Percentiles rank a stretch among this genome's conserved stretches.
Conservation (phyloP, 2,888 invertebrate species). For the Oegoconia quadripuncta region DNA sequence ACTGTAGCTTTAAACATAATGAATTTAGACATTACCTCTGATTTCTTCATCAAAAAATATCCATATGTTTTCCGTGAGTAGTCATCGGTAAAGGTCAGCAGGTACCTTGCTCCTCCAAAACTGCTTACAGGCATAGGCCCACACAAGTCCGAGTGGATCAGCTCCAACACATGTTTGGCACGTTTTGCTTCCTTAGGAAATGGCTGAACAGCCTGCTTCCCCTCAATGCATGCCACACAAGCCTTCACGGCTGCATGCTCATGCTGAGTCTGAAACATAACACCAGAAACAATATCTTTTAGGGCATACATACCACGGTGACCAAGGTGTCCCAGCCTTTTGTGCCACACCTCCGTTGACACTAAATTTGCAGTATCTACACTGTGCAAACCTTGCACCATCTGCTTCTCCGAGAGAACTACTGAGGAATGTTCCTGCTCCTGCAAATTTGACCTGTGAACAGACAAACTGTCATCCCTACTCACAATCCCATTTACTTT, state of each 20-base stretch:
- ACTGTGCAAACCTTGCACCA: too few relatives aligned
- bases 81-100: slow-evolving; percentile 9
- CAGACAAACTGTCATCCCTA: background rate
- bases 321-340: too few relatives aligned
- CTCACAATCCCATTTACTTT: too few relatives aligned
- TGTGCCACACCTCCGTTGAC: too few relatives aligned
- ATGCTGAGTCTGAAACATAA: too few relatives aligned
- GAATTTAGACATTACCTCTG: slow-evolving; percentile 13
- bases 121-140: slow-evolving; percentile 6
- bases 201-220: background rate
- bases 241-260: too few relatives aligned
- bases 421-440: too few relatives aligned
- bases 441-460: too few relatives aligned
- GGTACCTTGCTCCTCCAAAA: background rate
- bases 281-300: too few relatives aligned
- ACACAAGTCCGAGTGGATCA: slow-evolving; percentile 8
- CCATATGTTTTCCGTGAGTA: slow-evolving; percentile 1
- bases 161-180: background rate
- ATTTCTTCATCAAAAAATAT: slow-evolving; percentile 10
- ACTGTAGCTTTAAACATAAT: slow-evolving; percentile 12
- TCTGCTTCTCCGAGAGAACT: too few relatives aligned
- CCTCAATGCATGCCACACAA: background rate
- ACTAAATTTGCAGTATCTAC: too few relatives aligned
- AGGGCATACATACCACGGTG: too few relatives aligned
- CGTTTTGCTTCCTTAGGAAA: background rate